A percentile compares a stretch with the other conserved stretches of the same genome.
Evolutionary conservation across 2,113 vertebrate genomes (phyloP).

Genomic region (Oncorhynchus masou): DNA sequence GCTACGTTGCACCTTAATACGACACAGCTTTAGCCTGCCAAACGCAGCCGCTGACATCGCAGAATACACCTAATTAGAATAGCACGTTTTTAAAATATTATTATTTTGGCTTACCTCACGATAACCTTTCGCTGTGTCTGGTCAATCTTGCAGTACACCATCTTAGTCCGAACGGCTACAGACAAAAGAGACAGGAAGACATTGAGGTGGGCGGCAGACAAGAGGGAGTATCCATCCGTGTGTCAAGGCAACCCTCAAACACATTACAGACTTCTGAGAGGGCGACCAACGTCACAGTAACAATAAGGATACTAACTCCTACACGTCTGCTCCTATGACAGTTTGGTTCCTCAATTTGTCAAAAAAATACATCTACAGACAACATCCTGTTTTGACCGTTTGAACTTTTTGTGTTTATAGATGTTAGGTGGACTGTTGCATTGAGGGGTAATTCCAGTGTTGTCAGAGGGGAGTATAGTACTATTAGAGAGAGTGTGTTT

Average conservation of each 20-base stretch:
- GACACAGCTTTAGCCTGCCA: no score
- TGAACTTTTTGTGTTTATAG: neutral
- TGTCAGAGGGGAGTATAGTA: no score
- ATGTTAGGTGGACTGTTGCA: neutral
- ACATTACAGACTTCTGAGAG: neutral
- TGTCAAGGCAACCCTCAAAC: neutral
- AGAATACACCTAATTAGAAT: neutral
- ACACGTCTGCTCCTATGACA: neutral
- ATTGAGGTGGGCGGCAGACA: constrained; percentile 16
- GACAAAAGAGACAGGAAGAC: constrained; percentile 41
- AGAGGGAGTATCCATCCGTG: neutral
- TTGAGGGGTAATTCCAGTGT: no score
- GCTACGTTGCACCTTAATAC: no score
- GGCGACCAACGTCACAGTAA: neutral
- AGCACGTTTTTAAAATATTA: neutral
- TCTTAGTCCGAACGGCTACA: constrained; percentile 95
- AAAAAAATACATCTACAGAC: neutral
- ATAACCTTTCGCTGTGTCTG: constrained; percentile 96
- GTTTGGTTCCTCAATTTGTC: neutral
- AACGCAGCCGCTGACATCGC: neutral
- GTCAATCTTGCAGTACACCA: constrained; percentile 99
- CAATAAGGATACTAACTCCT: neutral
- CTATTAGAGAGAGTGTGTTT: neutral
- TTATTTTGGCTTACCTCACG: constrained; percentile 83
- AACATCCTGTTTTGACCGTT: neutral